These are phyloP conservation scores for Clusia tigrina DNA, from an alignment of 2,888 invertebrate genomes.

Conservation along the genomic window DNA sequence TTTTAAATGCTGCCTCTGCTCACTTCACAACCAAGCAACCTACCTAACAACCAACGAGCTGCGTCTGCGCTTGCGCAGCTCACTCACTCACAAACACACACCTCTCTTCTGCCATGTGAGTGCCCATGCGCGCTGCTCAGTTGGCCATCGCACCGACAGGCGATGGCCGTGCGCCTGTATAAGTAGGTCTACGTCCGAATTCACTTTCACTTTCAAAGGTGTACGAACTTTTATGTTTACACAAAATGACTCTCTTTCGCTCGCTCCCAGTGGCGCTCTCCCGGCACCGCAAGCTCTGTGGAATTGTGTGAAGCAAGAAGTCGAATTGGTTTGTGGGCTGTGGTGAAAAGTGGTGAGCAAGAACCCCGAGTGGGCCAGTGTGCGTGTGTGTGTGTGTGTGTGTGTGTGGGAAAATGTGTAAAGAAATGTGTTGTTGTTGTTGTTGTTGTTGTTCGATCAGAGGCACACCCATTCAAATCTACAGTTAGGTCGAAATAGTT, in stretches of 20 bases:
- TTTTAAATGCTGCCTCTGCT: no score
- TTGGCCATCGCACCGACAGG: neutral
- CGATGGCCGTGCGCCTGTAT: neutral
- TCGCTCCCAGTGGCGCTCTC: slow-evolving; percentile 6
- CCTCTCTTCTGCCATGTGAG: neutral
- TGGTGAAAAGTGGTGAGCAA: no score
- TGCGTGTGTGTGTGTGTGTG: neutral
- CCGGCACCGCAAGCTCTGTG: no score
- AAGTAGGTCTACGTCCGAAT: slow-evolving; percentile 65
- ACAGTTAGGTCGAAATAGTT: no score
- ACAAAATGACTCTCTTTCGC: slow-evolving; percentile 31
- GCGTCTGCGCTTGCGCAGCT: slow-evolving; percentile 12
- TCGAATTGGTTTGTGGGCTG: no score
- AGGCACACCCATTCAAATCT: neutral
- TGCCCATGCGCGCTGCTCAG: neutral
- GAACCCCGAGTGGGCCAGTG: no score
- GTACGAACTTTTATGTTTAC: slow-evolving; percentile 64
- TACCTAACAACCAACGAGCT: no score
- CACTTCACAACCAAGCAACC: no score
- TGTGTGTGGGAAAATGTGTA: neutral
- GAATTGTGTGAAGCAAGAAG: no score
- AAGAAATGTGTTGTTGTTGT: slow-evolving; percentile 9
- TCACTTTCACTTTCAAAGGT: slow-evolving; percentile 66
- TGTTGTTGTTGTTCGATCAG: slow-evolving; percentile 15
- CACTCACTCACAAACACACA: slow-evolving; percentile 14